Base-by-base conservation (phyloP, 2,888 invertebrate genomes). In the Drosophila flavopinicola region DNA sequence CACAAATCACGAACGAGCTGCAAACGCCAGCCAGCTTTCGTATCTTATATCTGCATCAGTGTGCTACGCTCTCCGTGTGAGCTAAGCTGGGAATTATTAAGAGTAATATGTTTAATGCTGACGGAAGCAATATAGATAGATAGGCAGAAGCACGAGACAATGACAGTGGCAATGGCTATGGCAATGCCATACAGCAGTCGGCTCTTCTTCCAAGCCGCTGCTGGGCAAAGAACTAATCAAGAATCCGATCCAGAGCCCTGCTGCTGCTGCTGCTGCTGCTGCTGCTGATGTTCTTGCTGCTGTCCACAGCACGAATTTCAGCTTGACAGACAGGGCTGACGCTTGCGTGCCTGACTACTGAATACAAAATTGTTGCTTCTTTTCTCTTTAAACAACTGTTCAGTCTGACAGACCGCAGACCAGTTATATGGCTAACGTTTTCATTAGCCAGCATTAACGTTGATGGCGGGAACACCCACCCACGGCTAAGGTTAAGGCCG, bases 1-100 rank as follows among this genome's bases (percentile, higher is more conserved):
- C 71, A 78, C 79, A 79, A 76, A 85, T 76, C 84, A 79, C 86
- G 86, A 79, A 76, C 72, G 63, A 68, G 78, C 72, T 53, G 75
- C 51, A 76, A 78, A 72, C 58, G 75, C 68, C 39, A 60, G 54
- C 39, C 30, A 53, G 53, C 48, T 54, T 45, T 59, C 29, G 20
- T 23, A 32, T 45, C 39, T 33, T 11, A 27, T 56, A 48, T 69
- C 49, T 66, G 65, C 58, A 44, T 35, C 56, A 65, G 47, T 63
- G 15, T 37, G 44, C n/a, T 13, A 29, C 23, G 35, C 25, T 24
- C 23, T 56, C 24, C 60, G 60, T 58, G 66, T 52, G 57, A 69
- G 63, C 70, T 41, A 17, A 75, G 78, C 74, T 83, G 66, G 52
- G 71, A 84, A 86, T 84, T 84, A 74, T 84, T 71, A 79, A 61